Base-by-base conservation (phyloP, 2,888 invertebrate species). In the Noctua fimbriata region DNA sequence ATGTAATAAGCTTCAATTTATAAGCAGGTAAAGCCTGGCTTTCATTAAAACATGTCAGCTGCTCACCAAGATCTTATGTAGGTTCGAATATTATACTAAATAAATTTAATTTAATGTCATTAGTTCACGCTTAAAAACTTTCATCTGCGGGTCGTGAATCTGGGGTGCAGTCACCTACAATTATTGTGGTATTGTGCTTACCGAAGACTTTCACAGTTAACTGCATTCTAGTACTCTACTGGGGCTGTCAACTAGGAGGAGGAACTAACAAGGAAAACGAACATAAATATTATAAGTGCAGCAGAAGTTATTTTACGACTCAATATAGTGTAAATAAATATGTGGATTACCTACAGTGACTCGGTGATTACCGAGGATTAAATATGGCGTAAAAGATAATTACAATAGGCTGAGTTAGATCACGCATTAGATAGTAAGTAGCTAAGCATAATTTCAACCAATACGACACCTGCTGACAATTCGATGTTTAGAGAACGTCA, bases 131-230 rank as follows among this genome's bases (percentile, higher is more conserved):
- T 36, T 52, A 44, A 7, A 12, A 52, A 55, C n/a, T 69, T 78
- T 78, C 36, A 63, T 52, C 7, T 52, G 2, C 16, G 14, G 24
- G 47, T 55, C 28, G 14, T 79, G 63, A 3, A 69, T 67, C 52
- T 52, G 41, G 66, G 28, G 47, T 55, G 9, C 49, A 24, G 14
- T 78, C 32, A 36, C 24, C 18, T 65, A 44, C 41, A 41, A 41
- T 16, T 55, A 47, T 24, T 55, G 18, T 71, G 63, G 4, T 70
- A 12, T 78, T 63, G 32, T 71, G 55, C 44, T 52, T 41, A 74
- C 28, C 21, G n/a, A 80, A 10, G 24, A 49, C 58, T 79, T 79
- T 47, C 71, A 55, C 28, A 36, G 66, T 24, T 9, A 71, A 12
- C 28, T 47, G 47, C 55, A 44, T 32, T 73, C 28, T 75, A 72